Percentiles rank a stretch among this genome's conserved stretches.
Evolutionary conservation across 2,797 vertebrate species (phyloP).

Genomic region (Oceanodroma leucorhoa): DNA sequence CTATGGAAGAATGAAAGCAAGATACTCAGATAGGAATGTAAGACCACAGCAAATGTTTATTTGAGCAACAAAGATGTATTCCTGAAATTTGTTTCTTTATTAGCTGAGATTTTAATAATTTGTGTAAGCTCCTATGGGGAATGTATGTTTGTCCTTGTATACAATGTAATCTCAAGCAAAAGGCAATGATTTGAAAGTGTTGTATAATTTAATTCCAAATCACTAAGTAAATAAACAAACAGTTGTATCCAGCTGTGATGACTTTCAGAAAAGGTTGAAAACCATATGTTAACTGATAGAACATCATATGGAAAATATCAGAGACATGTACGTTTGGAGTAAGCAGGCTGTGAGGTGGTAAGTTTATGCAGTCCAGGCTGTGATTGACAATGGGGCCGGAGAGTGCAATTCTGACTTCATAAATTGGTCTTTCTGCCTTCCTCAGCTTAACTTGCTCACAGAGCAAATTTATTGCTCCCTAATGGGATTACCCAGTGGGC

Average conservation of each 20-base stretch:
- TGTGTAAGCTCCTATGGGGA: background rate
- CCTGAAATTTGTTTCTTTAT: background rate
- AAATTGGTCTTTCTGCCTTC: background rate
- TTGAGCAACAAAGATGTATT: background rate
- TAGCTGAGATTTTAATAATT: background rate
- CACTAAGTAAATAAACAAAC: conserved; percentile 13
- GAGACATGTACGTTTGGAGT: background rate
- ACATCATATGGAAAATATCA: background rate
- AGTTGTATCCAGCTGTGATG: conserved; percentile 39
- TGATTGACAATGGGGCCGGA: background rate
- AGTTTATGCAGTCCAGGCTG: background rate
- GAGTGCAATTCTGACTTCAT: background rate
- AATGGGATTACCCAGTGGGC: background rate
- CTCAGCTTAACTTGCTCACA: background rate
- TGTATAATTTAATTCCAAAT: background rate
- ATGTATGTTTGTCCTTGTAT: background rate
- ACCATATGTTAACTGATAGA: background rate
- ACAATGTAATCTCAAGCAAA: background rate
- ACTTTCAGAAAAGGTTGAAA: conserved; percentile 30
- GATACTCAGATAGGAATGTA: background rate
- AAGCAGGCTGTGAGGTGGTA: background rate
- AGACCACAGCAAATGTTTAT: background rate
- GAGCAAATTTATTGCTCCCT: background rate
- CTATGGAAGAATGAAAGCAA: background rate
- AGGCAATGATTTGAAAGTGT: background rate